These are phyloP conservation scores for Oxyteleia sp. DNA, from an alignment of 2,888 invertebrate genomes.

Conservation along the genomic window DNA sequence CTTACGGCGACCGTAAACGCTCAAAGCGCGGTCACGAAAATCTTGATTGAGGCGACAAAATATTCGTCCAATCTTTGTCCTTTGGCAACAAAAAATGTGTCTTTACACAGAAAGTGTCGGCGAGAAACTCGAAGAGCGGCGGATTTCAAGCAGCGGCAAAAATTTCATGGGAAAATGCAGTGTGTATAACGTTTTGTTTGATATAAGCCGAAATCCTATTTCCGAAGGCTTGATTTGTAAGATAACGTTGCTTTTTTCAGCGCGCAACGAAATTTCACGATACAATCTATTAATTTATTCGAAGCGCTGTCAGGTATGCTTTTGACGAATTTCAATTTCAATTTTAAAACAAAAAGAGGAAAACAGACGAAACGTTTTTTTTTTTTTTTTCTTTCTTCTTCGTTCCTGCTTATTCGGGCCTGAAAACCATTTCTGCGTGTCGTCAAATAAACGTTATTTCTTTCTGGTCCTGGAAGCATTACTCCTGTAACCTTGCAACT, in stretches of 20 bases:
- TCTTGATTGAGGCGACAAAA: conserved; percentile 27
- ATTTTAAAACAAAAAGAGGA: conserved; percentile 19
- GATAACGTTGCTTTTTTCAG: conserved; percentile 20
- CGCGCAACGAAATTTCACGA: conserved; percentile 19
- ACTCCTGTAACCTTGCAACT: conserved; percentile 66
- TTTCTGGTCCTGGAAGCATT: conserved; percentile 59
- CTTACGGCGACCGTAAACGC: background rate
- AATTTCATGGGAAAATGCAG: conserved; percentile 35
- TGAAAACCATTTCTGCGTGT: background rate
- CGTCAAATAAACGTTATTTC: conserved; percentile 56
- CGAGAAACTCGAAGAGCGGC: conserved; percentile 13
- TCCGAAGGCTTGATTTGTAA: conserved; percentile 21
- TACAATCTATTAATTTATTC: conserved; percentile 50
- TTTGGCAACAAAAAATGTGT: conserved; percentile 5
- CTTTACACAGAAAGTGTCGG: conserved; percentile 27
- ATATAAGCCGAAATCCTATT: conserved; percentile 46
- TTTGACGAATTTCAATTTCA: conserved; percentile 30
- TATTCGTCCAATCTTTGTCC: conserved; percentile 6
- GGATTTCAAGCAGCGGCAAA: conserved; percentile 14
- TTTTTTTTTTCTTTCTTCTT: no score
- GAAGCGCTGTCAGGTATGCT: background rate
- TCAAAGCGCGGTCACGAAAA: conserved; percentile 11
- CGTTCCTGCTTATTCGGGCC: background rate
- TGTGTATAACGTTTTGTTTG: conserved; percentile 45
- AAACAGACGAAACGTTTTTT: no score